Conservation (phyloP, 2,797 vertebrate species). For the Triplophysa yarkandensis region DNA sequence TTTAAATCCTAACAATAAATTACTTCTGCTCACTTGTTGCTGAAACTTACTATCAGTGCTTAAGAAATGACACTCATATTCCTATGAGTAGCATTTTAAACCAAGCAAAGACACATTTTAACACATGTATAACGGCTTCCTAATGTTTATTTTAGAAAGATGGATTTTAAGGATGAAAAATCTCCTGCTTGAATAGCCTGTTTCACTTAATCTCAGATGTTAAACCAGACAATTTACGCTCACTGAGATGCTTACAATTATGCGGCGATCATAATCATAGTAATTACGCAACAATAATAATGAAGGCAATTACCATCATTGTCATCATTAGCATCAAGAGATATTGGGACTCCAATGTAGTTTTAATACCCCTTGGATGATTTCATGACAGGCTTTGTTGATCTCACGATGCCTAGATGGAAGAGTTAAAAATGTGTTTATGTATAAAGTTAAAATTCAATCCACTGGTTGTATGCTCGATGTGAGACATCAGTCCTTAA, state of each 20-base stretch:
- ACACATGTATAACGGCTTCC: neutral
- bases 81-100: constrained; percentile 16
- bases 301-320: constrained; percentile 27
- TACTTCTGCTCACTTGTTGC: too few relatives aligned
- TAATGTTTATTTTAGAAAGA: neutral
- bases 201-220: constrained; percentile 4
- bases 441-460: neutral
- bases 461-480: neutral
- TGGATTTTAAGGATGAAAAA: neutral
- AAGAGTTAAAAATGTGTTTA: neutral
- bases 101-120: constrained; percentile 5
- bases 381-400: neutral
- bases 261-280: constrained; percentile 33
- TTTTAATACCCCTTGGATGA: neutral
- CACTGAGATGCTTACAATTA: constrained; percentile 13
- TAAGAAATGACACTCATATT: too few relatives aligned
- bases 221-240: constrained; percentile 27
- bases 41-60: neutral
- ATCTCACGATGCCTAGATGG: neutral
- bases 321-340: constrained; percentile 31
- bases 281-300: constrained; percentile 41
- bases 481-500: neutral
- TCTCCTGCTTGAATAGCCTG: neutral
- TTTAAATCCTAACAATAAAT: too few relatives aligned
- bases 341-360: neutral